These are phyloP conservation scores for Phymatocera aterrima DNA, from an alignment of 2,888 invertebrate species.

Conservation along the genomic window DNA sequence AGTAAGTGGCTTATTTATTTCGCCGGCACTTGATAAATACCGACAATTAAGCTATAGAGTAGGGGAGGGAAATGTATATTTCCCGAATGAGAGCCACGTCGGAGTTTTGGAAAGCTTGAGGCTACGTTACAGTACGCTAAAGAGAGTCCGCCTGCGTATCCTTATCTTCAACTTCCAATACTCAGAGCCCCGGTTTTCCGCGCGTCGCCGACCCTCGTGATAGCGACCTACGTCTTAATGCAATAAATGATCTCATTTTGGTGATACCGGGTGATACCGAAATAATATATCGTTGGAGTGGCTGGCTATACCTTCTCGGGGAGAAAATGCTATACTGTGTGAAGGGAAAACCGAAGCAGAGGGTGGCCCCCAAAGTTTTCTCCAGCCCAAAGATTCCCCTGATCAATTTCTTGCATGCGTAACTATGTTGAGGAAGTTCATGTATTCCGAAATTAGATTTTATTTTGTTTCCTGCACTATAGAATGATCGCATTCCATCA, in stretches of 20 bases:
- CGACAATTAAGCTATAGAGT: conserved; percentile 65
- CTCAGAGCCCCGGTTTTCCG: conserved; percentile 60
- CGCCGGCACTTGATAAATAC: conserved; percentile 68
- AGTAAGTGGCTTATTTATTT: conserved; percentile 70
- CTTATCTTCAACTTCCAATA: conserved; percentile 69
- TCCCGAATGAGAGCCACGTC: background rate
- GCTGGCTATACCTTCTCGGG: too few species aligned
- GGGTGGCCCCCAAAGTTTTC: background rate
- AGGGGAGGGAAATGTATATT: background rate
- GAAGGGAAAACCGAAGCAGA: conserved; percentile 21
- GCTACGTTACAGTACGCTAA: background rate
- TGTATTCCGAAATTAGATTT: background rate
- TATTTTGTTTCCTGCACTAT: background rate
- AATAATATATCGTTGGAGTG: conserved; percentile 67
- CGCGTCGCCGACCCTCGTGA: conserved; percentile 54
- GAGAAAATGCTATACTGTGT: too few species aligned
- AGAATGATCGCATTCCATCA: too few species aligned
- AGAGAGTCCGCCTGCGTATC: conserved; percentile 49
- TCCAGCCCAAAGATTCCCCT: background rate
- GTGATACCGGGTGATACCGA: conserved; percentile 70
- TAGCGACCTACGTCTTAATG: conserved; percentile 57
- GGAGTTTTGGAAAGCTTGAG: background rate
- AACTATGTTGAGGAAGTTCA: background rate
- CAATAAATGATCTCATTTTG: conserved; percentile 70
- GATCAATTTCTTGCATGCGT: background rate